Base-by-base conservation (phyloP, 2,888 invertebrate species). In the Entomobrya multifasciata region DNA sequence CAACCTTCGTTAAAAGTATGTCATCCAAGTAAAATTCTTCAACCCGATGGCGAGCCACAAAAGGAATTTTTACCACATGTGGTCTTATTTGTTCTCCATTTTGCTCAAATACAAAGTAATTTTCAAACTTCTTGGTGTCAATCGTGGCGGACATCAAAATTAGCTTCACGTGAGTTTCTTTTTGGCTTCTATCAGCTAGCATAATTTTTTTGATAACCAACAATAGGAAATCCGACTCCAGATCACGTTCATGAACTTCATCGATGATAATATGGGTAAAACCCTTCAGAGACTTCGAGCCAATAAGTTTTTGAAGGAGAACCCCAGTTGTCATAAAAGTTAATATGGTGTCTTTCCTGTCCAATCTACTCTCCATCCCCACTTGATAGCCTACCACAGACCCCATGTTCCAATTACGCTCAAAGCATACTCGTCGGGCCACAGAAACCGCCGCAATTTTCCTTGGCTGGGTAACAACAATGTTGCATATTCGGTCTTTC, bases 61-160 rank as follows among this genome's bases (percentile, higher is more conserved):
- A 70, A 10, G 90, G 89, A 72, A 91, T 89, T 76, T 89, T 89
- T 0, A 91, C 72, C 11, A 91, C 84, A 0, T 88, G 90, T 13
- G 90, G 88, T 57, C 57, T n/a, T 0, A 67, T 25, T 52, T 88
- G 83, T 6, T 78, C 86, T 0, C 70, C 79, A 20, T 86, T 82
- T n/a, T 20, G 36, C 0, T 77, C 77, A 5, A 84, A 84, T n/a
- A 76, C 36, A 82, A 89, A 96, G 91, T 97, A 97, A 36, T 94
- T 92, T 0, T 95, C 94, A 93, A 97, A 97, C 88, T 94, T 94
- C 1, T 94, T 93, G 0, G 95, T 94, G 91, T 97, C 95, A 91
- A 98, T 95, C 0, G 99, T 98, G 0, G 99, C 99, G 0, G 98
- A 98, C 98, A 99, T 99, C 1, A 99, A 93, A 76, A 99, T 94